phyloP scores from a whole-genome alignment of 2,797 vertebrate species.

The Chelon auratus region DNA sequence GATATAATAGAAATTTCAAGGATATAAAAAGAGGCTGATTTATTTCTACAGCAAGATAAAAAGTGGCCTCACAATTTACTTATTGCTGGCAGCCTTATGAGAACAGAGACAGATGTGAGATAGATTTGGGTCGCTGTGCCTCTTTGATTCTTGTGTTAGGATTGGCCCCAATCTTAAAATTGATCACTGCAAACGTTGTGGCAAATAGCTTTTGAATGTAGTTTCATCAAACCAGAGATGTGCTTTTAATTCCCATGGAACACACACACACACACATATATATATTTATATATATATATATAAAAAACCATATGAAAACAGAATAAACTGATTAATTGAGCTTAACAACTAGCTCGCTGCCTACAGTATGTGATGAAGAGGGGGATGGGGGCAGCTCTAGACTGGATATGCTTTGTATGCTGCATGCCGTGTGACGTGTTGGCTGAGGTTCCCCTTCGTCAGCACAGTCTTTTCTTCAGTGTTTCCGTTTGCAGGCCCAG shows the following conservation, averaged over 20 bases:
- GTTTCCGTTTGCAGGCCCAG: slow-evolving; percentile 30
- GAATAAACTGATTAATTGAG: slow-evolving; percentile 37
- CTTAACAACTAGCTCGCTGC: slow-evolving; percentile 24
- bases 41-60: slow-evolving; percentile 42
- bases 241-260: slow-evolving; percentile 35
- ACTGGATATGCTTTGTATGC: slow-evolving; percentile 73
- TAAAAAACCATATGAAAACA: slow-evolving; percentile 55
- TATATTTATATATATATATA: slow-evolving; percentile 18
- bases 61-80: slow-evolving; percentile 54
- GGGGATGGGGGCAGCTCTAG: slow-evolving; percentile 44
- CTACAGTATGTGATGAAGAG: slow-evolving; percentile 28
- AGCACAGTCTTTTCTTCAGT: slow-evolving; percentile 44
- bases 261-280: neutral
- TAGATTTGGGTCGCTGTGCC: slow-evolving; percentile 29
- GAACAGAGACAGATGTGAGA: slow-evolving; percentile 41
- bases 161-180: slow-evolving; percentile 24
- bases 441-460: slow-evolving; percentile 50
- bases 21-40: slow-evolving; percentile 69
- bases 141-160: slow-evolving; percentile 29
- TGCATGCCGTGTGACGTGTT: slow-evolving; percentile 65
- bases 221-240: slow-evolving; percentile 26
- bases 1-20: slow-evolving; percentile 56
- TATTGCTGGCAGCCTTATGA: slow-evolving; percentile 77
- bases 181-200: slow-evolving; percentile 21
- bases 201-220: slow-evolving; percentile 28